Evolutionary conservation across 2,888 invertebrate species (phyloP).

Genomic region (Sesia apiformis): DNA sequence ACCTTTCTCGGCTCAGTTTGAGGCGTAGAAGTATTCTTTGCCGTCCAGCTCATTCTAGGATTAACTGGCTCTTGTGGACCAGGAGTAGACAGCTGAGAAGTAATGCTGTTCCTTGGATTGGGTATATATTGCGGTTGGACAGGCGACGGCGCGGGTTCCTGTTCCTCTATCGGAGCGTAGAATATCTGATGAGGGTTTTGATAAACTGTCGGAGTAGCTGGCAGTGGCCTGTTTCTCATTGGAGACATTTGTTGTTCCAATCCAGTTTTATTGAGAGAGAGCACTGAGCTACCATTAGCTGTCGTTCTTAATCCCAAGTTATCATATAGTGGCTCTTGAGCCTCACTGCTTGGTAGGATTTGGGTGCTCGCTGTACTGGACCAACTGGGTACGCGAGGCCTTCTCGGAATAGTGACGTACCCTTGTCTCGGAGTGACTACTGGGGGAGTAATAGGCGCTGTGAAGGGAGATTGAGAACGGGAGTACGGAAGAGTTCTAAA

Average conservation of each 20-base stretch:
- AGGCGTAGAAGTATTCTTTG: slow-evolving; percentile 63
- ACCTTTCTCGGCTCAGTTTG: slow-evolving; percentile 60
- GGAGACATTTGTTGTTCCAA: slow-evolving; percentile 68
- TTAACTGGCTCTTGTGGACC: slow-evolving; percentile 67
- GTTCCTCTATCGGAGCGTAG: slow-evolving; percentile 72
- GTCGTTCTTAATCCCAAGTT: slow-evolving; percentile 89
- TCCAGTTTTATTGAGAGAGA: slow-evolving; percentile 84
- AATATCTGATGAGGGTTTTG: slow-evolving; percentile 57
- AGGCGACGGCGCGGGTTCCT: slow-evolving; percentile 65
- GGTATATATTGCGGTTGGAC: slow-evolving; percentile 52
- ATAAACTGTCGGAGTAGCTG: slow-evolving; percentile 73
- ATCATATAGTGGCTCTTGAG: slow-evolving; percentile 87
- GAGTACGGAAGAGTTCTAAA: slow-evolving; percentile 89
- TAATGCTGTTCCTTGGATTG: slow-evolving; percentile 63
- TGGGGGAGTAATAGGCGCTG: slow-evolving; percentile 76
- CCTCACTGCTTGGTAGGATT: slow-evolving; percentile 64
- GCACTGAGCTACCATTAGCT: slow-evolving; percentile 87
- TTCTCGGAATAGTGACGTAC: slow-evolving; percentile 89
- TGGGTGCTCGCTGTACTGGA: slow-evolving; percentile 77
- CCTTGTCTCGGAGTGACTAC: slow-evolving; percentile 84
- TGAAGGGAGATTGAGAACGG: slow-evolving; percentile 84
- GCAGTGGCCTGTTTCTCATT: slow-evolving; percentile 78
- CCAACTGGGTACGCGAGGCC: slow-evolving; percentile 89
- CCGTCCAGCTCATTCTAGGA: slow-evolving; percentile 67
- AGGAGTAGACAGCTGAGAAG: slow-evolving; percentile 63